Evolutionary conservation across 2,113 vertebrate genomes (phyloP).

Genomic region (Peucedramus taeniatus): DNA sequence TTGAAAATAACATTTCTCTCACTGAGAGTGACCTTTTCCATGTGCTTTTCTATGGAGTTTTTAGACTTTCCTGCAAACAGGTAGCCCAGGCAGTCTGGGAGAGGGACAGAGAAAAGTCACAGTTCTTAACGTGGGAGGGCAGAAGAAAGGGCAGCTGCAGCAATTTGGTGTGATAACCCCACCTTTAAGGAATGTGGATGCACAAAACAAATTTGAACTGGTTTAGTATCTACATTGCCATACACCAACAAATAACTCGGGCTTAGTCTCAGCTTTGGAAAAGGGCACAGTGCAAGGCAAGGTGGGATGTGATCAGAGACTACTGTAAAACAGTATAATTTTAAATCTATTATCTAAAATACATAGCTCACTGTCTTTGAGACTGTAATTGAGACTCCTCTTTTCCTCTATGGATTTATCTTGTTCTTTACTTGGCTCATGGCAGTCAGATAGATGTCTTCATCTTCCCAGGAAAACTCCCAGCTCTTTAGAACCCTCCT

Average conservation of each 20-base stretch:
- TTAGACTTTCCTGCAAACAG: background rate
- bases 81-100: background rate
- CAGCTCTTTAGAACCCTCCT: background rate
- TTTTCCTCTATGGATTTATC: background rate
- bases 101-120: background rate
- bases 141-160: background rate
- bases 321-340: background rate
- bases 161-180: background rate
- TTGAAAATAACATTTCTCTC: background rate
- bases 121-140: background rate
- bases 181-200: background rate
- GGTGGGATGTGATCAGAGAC: background rate
- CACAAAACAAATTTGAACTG: background rate
- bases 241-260: background rate
- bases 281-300: background rate
- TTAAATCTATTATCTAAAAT: background rate
- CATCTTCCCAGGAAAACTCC: constrained; percentile 20
- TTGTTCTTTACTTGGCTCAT: background rate
- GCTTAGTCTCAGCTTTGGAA: background rate
- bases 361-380: background rate
- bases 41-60: background rate
- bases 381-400: background rate
- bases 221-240: background rate
- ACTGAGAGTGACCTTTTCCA: background rate
- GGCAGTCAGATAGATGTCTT: background rate